Percentiles rank a stretch among this genome's conserved stretches.
Conservation (phyloP, 2,888 invertebrate species). For the Platycnemis pennipes region DNA sequence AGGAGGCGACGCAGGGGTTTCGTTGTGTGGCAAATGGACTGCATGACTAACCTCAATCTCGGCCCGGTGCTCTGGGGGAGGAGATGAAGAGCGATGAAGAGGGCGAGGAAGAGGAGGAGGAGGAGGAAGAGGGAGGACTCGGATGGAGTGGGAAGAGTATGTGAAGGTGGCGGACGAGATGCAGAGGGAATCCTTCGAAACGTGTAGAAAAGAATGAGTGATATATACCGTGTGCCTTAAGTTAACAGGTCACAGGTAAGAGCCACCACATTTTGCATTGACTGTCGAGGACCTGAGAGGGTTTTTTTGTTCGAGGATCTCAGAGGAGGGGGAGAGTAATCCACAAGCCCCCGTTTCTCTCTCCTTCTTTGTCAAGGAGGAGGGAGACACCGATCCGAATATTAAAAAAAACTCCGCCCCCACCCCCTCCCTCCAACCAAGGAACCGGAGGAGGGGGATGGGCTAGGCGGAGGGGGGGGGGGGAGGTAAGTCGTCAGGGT, state of each 20-base stretch:
- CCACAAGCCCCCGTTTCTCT: no score
- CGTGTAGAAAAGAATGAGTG: slow-evolving; percentile 38
- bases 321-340: no score
- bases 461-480: no score
- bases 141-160: not conserved
- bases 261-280: slow-evolving; percentile 24
- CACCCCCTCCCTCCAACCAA: no score
- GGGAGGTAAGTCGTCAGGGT: no score
- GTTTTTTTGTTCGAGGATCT: not conserved
- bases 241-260: slow-evolving; percentile 63
- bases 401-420: not conserved
- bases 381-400: not conserved
- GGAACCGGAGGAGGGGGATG: no score
- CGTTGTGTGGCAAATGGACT: not conserved
- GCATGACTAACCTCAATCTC: not conserved
- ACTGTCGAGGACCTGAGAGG: not conserved
- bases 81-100: not conserved
- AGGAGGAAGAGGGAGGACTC: not conserved
- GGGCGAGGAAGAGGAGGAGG: not conserved
- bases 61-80: not conserved
- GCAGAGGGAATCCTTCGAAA: slow-evolving; percentile 23
- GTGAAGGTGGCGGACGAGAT: not conserved
- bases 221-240: slow-evolving; percentile 67
- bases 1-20: not conserved
- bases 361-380: not conserved